These are phyloP conservation scores for Agrypnus murinus DNA, from an alignment of 2,888 invertebrate species.

Conservation along the genomic window DNA sequence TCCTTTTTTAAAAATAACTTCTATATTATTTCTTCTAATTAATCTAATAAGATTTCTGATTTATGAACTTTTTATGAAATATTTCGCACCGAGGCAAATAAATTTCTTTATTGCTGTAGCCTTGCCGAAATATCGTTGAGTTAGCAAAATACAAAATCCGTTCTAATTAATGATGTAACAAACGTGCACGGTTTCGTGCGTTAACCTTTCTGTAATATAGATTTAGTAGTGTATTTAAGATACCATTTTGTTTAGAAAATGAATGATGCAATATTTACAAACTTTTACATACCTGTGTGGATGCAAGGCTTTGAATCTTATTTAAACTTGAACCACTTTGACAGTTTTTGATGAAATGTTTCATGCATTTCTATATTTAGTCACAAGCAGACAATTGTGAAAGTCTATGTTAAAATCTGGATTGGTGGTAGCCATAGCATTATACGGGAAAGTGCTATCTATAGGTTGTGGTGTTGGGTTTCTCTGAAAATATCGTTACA, in stretches of 20 bases:
- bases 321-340: too few relatives aligned
- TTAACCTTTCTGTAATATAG: constrained; percentile 8
- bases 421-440: too few relatives aligned
- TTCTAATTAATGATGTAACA: constrained; percentile 25
- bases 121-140: constrained; percentile 6
- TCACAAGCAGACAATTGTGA: too few relatives aligned
- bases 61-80: too few relatives aligned
- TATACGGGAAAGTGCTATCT: too few relatives aligned
- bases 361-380: too few relatives aligned
- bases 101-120: background rate
- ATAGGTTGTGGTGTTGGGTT: background rate
- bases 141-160: constrained; percentile 12
- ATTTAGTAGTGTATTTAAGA: background rate
- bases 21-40: too few relatives aligned
- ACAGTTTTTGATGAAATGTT: too few relatives aligned
- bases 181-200: constrained; percentile 15
- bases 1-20: too few relatives aligned
- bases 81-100: background rate
- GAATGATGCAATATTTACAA: constrained; percentile 18
- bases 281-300: background rate
- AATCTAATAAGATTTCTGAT: too few relatives aligned
- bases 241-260: background rate
- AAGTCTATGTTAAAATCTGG: too few relatives aligned
- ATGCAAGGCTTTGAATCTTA: too few relatives aligned
- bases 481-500: background rate